These are phyloP conservation scores for Acanthoscelides obtectus DNA, from an alignment of 2,888 invertebrate species.

Conservation along the genomic window DNA sequence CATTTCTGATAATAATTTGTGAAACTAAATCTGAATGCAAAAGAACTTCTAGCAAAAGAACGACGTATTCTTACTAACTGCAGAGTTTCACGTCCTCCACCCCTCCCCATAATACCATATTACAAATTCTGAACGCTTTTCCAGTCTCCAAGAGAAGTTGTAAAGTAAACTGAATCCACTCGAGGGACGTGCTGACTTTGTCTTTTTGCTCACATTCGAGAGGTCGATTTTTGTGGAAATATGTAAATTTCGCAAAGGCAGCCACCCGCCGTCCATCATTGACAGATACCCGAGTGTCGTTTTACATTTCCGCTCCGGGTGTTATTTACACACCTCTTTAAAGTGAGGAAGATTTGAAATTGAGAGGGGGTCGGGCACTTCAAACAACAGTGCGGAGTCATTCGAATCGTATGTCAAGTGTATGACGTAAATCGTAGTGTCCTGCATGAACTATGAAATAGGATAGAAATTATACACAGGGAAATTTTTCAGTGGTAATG, in stretches of 20 bases:
- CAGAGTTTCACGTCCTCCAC: not conserved
- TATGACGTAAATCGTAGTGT: not conserved
- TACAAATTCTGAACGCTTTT: not conserved
- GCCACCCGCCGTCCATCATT: slow-evolving; percentile 37
- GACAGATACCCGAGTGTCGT: slow-evolving; percentile 28
- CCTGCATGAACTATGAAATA: not conserved
- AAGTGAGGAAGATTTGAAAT: not conserved
- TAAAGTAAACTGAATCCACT: slow-evolving; percentile 41
- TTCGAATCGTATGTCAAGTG: not conserved
- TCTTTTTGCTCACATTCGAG: slow-evolving; percentile 32
- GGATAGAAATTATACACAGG: too few species aligned
- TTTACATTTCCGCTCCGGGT: slow-evolving; percentile 4
- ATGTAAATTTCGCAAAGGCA: slow-evolving; percentile 42
- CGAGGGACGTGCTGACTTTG: slow-evolving; percentile 41
- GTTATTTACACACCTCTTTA: slow-evolving; percentile 9
- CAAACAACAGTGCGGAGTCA: not conserved
- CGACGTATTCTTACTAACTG: too few species aligned
- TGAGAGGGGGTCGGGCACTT: not conserved
- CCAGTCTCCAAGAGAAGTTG: slow-evolving; percentile 2
- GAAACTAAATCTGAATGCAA: too few species aligned
- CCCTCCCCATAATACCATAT: not conserved
- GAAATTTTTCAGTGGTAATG: too few species aligned
- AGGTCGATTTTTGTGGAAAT: slow-evolving; percentile 46
- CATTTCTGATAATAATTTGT: too few species aligned
- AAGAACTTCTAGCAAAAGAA: too few species aligned